A percentile compares a stretch with the other conserved stretches of the same genome.
Evolutionary conservation across 2,113 vertebrate species (phyloP).

Genomic region (Crotalus helleri): DNA sequence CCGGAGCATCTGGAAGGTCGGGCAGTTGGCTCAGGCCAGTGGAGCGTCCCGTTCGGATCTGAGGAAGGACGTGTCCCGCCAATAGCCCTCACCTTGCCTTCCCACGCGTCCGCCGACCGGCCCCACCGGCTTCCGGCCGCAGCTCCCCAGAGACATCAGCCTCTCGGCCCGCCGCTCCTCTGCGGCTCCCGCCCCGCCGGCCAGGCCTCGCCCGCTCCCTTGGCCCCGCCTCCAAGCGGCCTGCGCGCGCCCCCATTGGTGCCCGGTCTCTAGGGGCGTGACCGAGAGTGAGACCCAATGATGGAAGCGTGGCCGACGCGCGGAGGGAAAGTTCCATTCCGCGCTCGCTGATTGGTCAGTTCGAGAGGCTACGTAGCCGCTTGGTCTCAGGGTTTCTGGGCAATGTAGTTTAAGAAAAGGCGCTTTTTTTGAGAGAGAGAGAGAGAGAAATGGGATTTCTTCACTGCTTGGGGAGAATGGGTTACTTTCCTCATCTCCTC

Average conservation of each 20-base stretch:
- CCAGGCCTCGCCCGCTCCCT: neutral
- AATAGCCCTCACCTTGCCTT: neutral
- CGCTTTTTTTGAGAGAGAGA: neutral
- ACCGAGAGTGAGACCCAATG: neutral
- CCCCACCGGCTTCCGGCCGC: neutral
- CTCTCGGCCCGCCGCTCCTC: neutral
- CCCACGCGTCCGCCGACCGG: neutral
- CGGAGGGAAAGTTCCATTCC: neutral
- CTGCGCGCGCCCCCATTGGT: neutral
- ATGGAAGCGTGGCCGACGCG: neutral
- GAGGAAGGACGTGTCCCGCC: neutral
- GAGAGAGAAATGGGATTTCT: neutral
- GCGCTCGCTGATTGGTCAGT: neutral
- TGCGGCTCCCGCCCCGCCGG: too few relatives aligned
- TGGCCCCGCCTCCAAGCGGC: neutral
- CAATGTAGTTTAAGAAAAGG: neutral
- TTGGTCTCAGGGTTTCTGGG: neutral
- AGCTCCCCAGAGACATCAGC: neutral
- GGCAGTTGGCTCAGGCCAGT: neutral
- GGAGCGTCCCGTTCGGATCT: neutral
- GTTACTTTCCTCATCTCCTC: too few relatives aligned
- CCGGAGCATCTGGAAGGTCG: neutral
- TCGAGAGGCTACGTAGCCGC: neutral
- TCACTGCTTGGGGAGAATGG: neutral
- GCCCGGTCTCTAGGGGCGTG: neutral